Evolutionary conservation across 1,140 invertebrate genomes (phyloP), one percentile per base, ranked within the genome.

Genomic region (Dolichoris vasculosae): DNA sequence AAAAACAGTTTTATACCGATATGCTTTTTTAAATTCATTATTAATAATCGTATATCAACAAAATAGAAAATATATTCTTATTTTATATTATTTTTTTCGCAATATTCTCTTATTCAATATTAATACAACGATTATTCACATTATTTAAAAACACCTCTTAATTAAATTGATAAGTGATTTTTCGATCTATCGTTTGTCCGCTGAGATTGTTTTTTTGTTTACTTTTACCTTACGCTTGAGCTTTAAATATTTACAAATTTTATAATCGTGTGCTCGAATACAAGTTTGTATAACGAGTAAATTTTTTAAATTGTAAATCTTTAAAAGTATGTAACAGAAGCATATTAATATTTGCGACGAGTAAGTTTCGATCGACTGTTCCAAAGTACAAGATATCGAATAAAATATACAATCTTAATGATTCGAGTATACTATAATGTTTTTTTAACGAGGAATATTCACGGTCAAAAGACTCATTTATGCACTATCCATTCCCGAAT

Each of bases 391-490:
- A 43, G 9, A 8, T n/a, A 73, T 40, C 38, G 1, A 71, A 40
- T 71, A 51, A 35, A 78, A 59, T 55, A 32, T 26, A 81, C 69
- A 46, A 67, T 69, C 4, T 6, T 46, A 46, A 81, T n/a, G 35
- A 46, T 81, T 81, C 69, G 40, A 64, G 63, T 81, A n/a, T 35
- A 15, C 20, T 26, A 38, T 83, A 83, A 83, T 83, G 17, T 48
- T 40, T 76, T 83, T 77, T 83, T 77, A 77, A 83, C 55, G n/a
- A 64, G 71, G 3, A 35, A n/a, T 40, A 64, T 43, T 83, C 73
- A 83, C 55, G 82, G 82, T 83, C 82, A 76, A 48, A 63, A 77
- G 82, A 35, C 73, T 35, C 71, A 64, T 63, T 76, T 76, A 64
- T 46, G 40, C 51, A 46, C 35, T n/a, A n/a, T 69, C 38, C n/a